Evolutionary conservation across 2,113 vertebrate species (phyloP), one percentile per base, ranked within the genome.

Genomic region (Fulmarus glacialis): DNA sequence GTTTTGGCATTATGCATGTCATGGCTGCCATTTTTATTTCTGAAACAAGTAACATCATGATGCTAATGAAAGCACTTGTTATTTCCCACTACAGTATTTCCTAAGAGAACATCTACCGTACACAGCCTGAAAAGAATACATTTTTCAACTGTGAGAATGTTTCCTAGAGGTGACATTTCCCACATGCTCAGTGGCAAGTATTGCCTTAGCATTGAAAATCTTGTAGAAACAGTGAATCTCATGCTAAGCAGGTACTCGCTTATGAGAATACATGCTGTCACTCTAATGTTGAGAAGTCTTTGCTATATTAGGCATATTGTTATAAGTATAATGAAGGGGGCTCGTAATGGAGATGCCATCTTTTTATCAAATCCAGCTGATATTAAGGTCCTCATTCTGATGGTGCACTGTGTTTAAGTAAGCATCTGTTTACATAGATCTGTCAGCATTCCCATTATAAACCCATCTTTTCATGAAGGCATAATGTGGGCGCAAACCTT

Each of bases 141-240:
- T 56, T 92, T 88, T 91, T 55, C 62, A 70, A 6, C 71, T 30
- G 4, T n/a, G 24, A 12, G 24, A 48, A 7, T 67, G 29, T 91
- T 96, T 94, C 36, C 66, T 71, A 64, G 81, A 80, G 52, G 71
- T 93, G 67, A n/a, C 55, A 62, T 95, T 92, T 91, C 47, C 59
- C 86, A 71, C 13, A 9, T 19, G 50, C 43, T 89, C 78, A 72
- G 47, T 82, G 64, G 48, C 77, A 83, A 68, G 62, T 82, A 90
- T 45, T 45, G 56, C 30, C 60, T 90, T 87, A 74, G 34, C 62
- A 45, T 5, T 75, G 53, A 82, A 92, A 88, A 73, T 80, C 42
- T 22, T 81, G 34, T 64, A 82, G 42, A 79, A 87, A 58, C 22
- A 59, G 30, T 64, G 68, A 89, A 71, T 87, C 66, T 89, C 73